A percentile compares a stretch with the other conserved stretches of the same genome.
Conservation (phyloP, 2,888 invertebrate genomes). For the Papilio protenor region DNA sequence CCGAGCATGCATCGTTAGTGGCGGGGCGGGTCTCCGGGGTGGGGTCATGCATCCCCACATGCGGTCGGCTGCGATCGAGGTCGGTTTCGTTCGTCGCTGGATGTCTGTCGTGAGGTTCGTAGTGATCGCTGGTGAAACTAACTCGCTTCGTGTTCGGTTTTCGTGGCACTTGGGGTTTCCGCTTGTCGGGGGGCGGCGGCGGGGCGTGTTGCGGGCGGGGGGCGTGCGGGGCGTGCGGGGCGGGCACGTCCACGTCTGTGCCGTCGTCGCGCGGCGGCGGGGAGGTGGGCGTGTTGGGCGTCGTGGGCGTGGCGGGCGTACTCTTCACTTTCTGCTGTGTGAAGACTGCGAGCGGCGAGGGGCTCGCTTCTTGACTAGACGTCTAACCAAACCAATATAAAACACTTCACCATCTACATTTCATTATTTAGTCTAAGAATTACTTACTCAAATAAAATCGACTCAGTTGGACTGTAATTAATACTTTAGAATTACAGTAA, state of each 20-base stretch:
- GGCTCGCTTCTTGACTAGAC: conserved; percentile 72
- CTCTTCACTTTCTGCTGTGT: conserved; percentile 69
- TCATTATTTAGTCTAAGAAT: conserved; percentile 58
- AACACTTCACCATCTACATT: conserved; percentile 65
- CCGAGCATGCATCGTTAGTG: conserved; percentile 82
- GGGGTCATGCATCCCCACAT: conserved; percentile 67
- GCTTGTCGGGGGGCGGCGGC: conserved; percentile 65
- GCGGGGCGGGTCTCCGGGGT: conserved; percentile 57
- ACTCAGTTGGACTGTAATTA: conserved; percentile 16
- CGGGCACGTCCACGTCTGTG: conserved; percentile 58
- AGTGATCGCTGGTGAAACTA: conserved; percentile 77
- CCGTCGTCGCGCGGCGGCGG: conserved; percentile 52
- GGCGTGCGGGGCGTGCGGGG: not conserved
- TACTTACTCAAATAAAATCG: conserved; percentile 44
- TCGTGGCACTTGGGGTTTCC: conserved; percentile 78
- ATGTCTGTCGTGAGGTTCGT: conserved; percentile 61
- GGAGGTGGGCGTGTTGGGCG: conserved; percentile 50
- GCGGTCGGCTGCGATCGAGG: conserved; percentile 59
- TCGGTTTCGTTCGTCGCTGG: conserved; percentile 61
- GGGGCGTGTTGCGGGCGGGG: conserved; percentile 49
- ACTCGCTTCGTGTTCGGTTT: conserved; percentile 81
- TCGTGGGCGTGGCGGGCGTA: conserved; percentile 54
- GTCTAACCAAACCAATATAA: conserved; percentile 81
- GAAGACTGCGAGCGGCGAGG: conserved; percentile 73
- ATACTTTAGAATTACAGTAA: not conserved